phyloP scores from a whole-genome alignment of 2,888 invertebrate species.

The Scaptomyza flava region DNA sequence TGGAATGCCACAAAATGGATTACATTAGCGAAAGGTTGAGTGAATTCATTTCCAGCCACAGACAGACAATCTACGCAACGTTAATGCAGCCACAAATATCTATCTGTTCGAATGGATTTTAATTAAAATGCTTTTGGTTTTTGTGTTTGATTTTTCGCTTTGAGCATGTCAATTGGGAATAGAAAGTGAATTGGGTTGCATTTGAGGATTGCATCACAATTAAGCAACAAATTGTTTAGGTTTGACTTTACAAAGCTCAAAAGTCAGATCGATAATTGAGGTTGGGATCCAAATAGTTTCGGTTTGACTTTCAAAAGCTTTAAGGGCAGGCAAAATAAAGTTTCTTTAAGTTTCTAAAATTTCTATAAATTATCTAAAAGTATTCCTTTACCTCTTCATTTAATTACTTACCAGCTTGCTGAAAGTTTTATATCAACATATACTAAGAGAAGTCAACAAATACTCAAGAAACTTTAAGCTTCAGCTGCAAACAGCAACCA shows the following conservation, averaged over 20 bases:
- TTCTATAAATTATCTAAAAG: not conserved
- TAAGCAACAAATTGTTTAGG: not conserved
- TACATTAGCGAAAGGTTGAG: constrained; percentile 35
- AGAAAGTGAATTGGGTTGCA: not conserved
- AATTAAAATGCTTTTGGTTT: constrained; percentile 50
- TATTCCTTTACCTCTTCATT: not conserved
- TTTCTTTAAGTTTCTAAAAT: not conserved
- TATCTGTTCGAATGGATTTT: constrained; percentile 40
- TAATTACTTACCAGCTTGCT: not conserved
- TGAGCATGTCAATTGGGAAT: not conserved
- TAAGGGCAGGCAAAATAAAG: not conserved
- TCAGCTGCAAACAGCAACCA: not conserved
- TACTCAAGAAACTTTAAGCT: constrained; percentile 15
- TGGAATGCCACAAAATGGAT: constrained; percentile 44
- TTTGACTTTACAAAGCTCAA: not conserved
- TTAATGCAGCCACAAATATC: constrained; percentile 20
- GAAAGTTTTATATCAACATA: not conserved
- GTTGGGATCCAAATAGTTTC: not conserved
- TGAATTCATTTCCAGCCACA: constrained; percentile 6
- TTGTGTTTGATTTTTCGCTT: constrained; percentile 16
- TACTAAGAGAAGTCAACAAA: not conserved
- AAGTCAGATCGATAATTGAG: not conserved
- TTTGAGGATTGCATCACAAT: too few species aligned
- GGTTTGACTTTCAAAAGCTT: not conserved
- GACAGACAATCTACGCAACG: constrained; percentile 22